Base-by-base conservation (phyloP, 2,113 vertebrate species). In the Rhinolophus ferrumequinum region DNA sequence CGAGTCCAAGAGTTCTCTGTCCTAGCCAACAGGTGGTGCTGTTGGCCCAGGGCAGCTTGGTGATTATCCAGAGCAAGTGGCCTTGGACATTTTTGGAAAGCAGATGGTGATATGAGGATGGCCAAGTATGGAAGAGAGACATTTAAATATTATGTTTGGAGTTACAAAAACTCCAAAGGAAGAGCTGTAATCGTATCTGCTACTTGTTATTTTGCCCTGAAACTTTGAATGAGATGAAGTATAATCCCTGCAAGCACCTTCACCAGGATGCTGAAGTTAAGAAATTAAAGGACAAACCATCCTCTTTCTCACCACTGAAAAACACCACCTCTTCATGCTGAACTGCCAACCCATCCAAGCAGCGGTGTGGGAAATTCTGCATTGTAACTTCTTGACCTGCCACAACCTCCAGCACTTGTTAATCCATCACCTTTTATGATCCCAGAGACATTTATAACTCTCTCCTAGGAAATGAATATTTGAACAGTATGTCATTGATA, bases 381-480 rank as follows among this genome's bases (percentile, higher is more conserved):
- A 86, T 16, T 60, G 91, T 91, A 70, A 92, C 88, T 95, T 96
- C 90, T 90, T 91, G 92, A 92, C 88, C 94, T 93, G 67, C 52
- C n/a, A 2, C 47, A 80, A 89, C 72, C 33, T 93, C 90, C 10
- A 88, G 35, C 21, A 72, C 84, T 96, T 84, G 58, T 94, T 82
- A 72, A 96, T 97, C 76, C 44, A 82, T 95, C 85, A 93, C 77
- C 90, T 94, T 97, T 97, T 96, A 96, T 96, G 97, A 95, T 89
- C 58, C 56, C 90, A 75, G 41, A 96, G 85, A 96, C 85, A 95
- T 97, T 97, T 96, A 97, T 35, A 94, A 80, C 79, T 33, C 80
- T 95, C 77, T 89, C 64, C 26, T 95, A 95, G 82, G 97, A 98
- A 96, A 94, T 93, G 72, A 92, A 82, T 91, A 94, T 95, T 91